Conservation (phyloP, 1,140 invertebrate genomes). For the Venturia canescens region DNA sequence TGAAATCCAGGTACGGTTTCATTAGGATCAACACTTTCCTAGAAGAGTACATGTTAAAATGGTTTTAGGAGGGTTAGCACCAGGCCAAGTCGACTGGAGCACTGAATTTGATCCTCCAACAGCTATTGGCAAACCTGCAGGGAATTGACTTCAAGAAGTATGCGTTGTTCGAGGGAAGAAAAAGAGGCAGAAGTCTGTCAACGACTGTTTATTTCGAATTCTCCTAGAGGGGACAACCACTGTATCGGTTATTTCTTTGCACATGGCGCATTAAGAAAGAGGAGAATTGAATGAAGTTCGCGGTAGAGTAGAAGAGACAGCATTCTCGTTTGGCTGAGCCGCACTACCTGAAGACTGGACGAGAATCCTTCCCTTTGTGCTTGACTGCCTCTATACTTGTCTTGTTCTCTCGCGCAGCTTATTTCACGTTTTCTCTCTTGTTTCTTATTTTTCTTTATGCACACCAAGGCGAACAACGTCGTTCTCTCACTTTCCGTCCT, state of each 20-base stretch:
- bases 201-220: not conserved
- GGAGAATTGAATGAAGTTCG: constrained; percentile 10
- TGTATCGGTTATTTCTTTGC: not conserved
- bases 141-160: not conserved
- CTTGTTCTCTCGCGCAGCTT: constrained; percentile 40
- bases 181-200: constrained; percentile 21
- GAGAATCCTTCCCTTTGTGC: constrained; percentile 47
- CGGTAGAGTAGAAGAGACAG: constrained; percentile 30
- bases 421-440: constrained; percentile 47
- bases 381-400: constrained; percentile 40
- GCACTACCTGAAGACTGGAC: constrained; percentile 26
- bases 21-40: not conserved
- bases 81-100: not conserved
- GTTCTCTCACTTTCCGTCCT: constrained; percentile 47
- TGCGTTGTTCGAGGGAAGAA: not conserved
- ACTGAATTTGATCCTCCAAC: not conserved
- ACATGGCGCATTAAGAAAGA: constrained; percentile 14
- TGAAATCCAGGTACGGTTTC: no score
- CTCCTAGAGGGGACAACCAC: not conserved
- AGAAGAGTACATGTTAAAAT: not conserved
- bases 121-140: not conserved
- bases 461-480: constrained; percentile 60
- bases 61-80: not conserved
- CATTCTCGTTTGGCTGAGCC: constrained; percentile 20
- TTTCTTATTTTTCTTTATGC: constrained; percentile 55